Conservation (phyloP, 2,797 vertebrate genomes). For the Notoglanidium macrostoma region DNA sequence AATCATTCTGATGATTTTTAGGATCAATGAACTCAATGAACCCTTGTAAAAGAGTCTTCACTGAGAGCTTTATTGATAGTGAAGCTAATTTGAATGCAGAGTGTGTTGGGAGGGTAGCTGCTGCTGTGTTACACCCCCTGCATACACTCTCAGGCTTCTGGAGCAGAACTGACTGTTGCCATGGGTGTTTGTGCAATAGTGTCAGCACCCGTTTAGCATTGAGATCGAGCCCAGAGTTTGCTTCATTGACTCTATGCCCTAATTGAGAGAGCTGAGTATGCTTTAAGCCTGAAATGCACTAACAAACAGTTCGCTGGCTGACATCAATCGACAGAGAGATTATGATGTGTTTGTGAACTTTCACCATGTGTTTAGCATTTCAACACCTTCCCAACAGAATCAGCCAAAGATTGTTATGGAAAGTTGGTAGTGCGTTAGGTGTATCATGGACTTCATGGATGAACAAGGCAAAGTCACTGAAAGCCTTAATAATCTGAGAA, state of each 20-base stretch:
- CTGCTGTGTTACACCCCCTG: slow-evolving; percentile 52
- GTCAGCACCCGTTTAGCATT: slow-evolving; percentile 62
- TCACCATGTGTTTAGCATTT: neutral
- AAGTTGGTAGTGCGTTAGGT: slow-evolving; percentile 1
- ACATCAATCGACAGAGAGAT: neutral
- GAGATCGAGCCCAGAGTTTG: slow-evolving; percentile 57
- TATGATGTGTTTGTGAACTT: neutral
- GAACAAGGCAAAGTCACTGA: slow-evolving; percentile 61
- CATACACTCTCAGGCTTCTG: slow-evolving; percentile 57
- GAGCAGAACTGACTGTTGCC: slow-evolving; percentile 40
- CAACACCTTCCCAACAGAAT: neutral
- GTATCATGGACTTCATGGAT: neutral
- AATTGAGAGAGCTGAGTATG: slow-evolving; percentile 24
- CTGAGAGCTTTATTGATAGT: neutral
- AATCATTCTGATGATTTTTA: neutral
- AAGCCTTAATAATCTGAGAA: neutral
- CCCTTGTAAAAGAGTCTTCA: neutral
- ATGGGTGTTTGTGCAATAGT: slow-evolving; percentile 51
- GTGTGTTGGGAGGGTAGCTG: slow-evolving; percentile 16
- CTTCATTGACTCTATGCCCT: slow-evolving; percentile 50
- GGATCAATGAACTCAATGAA: neutral
- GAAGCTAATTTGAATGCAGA: slow-evolving; percentile 35
- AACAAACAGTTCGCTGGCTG: neutral
- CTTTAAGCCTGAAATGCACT: slow-evolving; percentile 9
- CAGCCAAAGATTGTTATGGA: neutral